Evolutionary conservation across 2,888 invertebrate species (phyloP).

Genomic region (Teinopalpus imperialis): DNA sequence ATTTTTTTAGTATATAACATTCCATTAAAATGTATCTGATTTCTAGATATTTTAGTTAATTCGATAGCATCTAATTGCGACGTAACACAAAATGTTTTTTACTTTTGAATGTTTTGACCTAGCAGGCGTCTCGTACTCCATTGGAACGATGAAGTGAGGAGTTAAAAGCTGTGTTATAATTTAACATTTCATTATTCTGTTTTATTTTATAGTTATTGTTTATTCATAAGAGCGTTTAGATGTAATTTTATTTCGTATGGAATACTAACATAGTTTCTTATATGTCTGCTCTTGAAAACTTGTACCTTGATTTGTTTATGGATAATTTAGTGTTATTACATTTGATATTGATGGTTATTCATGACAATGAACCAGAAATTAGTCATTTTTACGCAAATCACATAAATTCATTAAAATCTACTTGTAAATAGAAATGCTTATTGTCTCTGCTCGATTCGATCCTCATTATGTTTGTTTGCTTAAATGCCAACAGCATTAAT

Average conservation of each 20-base stretch:
- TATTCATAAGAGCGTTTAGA: slow-evolving; percentile 77
- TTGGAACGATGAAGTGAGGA: slow-evolving; percentile 64
- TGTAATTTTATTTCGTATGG: slow-evolving; percentile 77
- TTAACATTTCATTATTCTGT: slow-evolving; percentile 80
- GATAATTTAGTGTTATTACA: slow-evolving; percentile 67
- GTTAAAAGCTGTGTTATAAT: slow-evolving; percentile 79
- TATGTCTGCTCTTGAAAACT: slow-evolving; percentile 68
- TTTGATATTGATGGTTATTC: slow-evolving; percentile 75
- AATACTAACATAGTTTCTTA: slow-evolving; percentile 73
- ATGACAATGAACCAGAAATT: slow-evolving; percentile 64
- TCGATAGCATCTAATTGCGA: slow-evolving; percentile 31
- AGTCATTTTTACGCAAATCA: slow-evolving; percentile 46
- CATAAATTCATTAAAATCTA: slow-evolving; percentile 39
- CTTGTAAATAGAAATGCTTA: slow-evolving; percentile 59
- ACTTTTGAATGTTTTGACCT: slow-evolving; percentile 42
- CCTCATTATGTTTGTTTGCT: slow-evolving; percentile 74
- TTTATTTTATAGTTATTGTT: slow-evolving; percentile 81
- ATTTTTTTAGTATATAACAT: slow-evolving; percentile 54
- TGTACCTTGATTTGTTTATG: slow-evolving; percentile 78
- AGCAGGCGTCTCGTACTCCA: slow-evolving; percentile 68
- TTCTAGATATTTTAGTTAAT: slow-evolving; percentile 51
- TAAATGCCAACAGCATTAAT: slow-evolving; percentile 68
- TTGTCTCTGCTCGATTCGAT: slow-evolving; percentile 62
- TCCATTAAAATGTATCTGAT: slow-evolving; percentile 69
- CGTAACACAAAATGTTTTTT: slow-evolving; percentile 9